phyloP scores from a whole-genome alignment of 1,140 invertebrate genomes.

The Listronotus bonariensis region DNA sequence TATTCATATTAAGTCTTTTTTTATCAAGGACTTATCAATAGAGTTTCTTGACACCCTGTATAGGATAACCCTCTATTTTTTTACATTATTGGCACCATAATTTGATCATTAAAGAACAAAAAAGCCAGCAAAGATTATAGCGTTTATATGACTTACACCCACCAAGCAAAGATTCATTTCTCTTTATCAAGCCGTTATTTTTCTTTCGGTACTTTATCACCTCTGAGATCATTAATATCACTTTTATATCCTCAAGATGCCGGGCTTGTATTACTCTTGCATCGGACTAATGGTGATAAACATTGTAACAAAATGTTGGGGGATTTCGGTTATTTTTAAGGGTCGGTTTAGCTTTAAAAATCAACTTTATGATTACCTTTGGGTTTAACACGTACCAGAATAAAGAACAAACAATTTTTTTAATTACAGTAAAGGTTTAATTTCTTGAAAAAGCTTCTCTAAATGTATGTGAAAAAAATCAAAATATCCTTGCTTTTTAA shows the following conservation, averaged over 20 bases:
- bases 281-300: constrained; percentile 56
- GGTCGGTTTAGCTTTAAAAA: no score
- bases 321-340: no score
- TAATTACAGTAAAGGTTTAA: no score
- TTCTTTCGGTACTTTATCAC: constrained; percentile 51
- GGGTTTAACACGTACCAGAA: no score
- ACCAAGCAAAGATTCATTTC: constrained; percentile 45
- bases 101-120: constrained; percentile 53
- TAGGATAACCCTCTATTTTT: constrained; percentile 3
- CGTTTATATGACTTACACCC: neutral
- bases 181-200: constrained; percentile 51
- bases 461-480: no score
- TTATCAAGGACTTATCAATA: no score
- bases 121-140: constrained; percentile 38
- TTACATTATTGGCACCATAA: constrained; percentile 51
- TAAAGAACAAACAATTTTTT: no score
- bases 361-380: no score
- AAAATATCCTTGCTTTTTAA: no score
- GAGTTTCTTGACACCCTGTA: no score
- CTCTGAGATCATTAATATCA: constrained; percentile 55
- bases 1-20: no score
- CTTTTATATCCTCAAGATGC: constrained; percentile 56
- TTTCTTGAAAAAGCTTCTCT: no score
- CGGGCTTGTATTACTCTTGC: constrained; percentile 53
- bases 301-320: constrained; percentile 42